phyloP scores from a whole-genome alignment of 2,888 invertebrate species.

The Empis livida region DNA sequence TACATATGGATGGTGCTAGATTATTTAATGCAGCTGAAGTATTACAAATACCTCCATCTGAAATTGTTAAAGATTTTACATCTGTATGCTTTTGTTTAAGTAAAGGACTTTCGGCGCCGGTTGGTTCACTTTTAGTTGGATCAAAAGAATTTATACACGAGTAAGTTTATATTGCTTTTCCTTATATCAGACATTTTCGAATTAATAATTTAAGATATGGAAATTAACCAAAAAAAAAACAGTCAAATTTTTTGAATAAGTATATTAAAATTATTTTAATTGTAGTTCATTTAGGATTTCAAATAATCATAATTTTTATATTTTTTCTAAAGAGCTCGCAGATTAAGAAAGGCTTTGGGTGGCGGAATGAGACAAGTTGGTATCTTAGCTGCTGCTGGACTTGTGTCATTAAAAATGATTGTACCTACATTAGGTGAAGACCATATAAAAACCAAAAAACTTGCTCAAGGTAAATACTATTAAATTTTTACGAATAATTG shows the following conservation, averaged over 20 bases:
- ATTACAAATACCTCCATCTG: conserved; percentile 45
- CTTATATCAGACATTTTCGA: no score
- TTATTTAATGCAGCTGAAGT: conserved; percentile 79
- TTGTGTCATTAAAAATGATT: conserved; percentile 71
- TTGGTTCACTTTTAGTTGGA: conserved; percentile 76
- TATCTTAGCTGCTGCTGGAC: conserved; percentile 77
- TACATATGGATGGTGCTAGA: conserved; percentile 92
- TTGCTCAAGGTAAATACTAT: conserved; percentile 50
- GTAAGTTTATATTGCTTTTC: conserved; percentile 38
- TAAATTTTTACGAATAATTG: not conserved
- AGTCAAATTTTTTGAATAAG: not conserved
- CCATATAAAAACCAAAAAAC: conserved; percentile 52
- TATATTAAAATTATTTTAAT: no score
- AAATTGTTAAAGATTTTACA: conserved; percentile 59
- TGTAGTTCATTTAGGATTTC: not conserved
- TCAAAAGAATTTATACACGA: conserved; percentile 54
- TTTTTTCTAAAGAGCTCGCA: conserved; percentile 49
- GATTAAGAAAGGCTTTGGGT: conserved; percentile 75
- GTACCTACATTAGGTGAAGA: conserved; percentile 58
- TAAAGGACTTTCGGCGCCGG: conserved; percentile 81
- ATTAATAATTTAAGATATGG: no score
- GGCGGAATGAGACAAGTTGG: conserved; percentile 93
- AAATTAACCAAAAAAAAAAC: no score
- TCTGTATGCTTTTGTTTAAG: conserved; percentile 81
- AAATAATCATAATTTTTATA: not conserved